Evolutionary conservation across 2,797 vertebrate genomes (phyloP).

Genomic region (Eulemur albifrons): DNA sequence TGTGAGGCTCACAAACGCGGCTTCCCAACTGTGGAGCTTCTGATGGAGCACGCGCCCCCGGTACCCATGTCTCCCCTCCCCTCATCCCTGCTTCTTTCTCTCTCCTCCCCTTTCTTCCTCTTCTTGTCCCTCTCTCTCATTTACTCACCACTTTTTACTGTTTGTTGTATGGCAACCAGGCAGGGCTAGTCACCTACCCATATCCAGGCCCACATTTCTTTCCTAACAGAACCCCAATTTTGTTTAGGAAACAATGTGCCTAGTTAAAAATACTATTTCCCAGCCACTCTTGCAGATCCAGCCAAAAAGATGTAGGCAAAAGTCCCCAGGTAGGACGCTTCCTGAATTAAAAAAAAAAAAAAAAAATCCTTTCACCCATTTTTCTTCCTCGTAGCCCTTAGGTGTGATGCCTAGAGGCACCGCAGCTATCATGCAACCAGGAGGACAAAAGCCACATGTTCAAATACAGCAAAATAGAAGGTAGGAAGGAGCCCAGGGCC

Average conservation of each 20-base stretch:
- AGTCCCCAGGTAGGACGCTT: background rate
- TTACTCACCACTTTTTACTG: background rate
- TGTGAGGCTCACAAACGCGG: rapidly evolving
- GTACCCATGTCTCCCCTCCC: background rate
- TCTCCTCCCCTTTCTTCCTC: background rate
- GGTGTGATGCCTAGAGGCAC: background rate
- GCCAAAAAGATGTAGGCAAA: background rate
- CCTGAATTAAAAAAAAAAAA: background rate
- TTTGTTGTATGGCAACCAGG: background rate
- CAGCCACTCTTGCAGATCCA: background rate
- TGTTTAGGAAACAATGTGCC: background rate
- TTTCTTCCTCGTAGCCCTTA: background rate
- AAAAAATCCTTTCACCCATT: background rate
- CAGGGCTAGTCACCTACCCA: background rate
- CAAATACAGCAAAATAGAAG: background rate
- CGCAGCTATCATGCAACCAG: background rate
- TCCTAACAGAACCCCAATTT: background rate
- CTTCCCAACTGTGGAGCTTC: background rate
- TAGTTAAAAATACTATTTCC: background rate
- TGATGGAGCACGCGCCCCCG: rapidly evolving
- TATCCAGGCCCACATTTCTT: background rate
- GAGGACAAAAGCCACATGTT: background rate
- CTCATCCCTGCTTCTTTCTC: background rate
- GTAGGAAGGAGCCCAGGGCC: background rate
- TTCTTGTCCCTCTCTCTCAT: too few relatives aligned